Percentiles rank a stretch among this genome's conserved stretches.
Conservation (phyloP, 2,888 invertebrate species). For the Tipula vernalis region DNA sequence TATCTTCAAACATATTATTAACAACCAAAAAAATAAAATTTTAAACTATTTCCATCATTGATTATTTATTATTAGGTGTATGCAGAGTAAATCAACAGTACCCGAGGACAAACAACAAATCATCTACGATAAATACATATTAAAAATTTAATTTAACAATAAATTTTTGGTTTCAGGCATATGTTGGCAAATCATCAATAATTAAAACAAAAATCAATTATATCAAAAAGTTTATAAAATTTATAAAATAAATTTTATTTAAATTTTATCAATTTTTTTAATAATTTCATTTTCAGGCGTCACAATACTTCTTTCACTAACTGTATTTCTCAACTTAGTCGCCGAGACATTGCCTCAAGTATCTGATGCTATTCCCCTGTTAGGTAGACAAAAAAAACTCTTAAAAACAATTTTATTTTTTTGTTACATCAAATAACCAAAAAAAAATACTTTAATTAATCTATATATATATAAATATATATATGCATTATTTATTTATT, state of each 20-base stretch:
- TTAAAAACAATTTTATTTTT: constrained; percentile 9
- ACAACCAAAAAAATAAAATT: neutral
- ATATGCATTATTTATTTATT: constrained; percentile 15
- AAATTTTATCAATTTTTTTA: neutral
- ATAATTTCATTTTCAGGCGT: constrained; percentile 56
- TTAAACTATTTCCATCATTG: neutral
- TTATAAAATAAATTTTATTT: neutral
- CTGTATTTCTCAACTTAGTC: constrained; percentile 99
- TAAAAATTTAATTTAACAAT: neutral
- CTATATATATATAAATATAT: constrained; percentile 12
- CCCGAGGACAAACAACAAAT: neutral
- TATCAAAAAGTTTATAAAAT: neutral
- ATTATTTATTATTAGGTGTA: neutral
- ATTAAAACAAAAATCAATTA: neutral
- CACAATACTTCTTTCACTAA: constrained; percentile 98
- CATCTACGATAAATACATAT: neutral
- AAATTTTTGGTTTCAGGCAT: neutral
- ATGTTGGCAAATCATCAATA: neutral
- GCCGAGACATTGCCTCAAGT: constrained; percentile 99
- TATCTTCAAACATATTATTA: no score
- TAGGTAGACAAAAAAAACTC: constrained; percentile 58
- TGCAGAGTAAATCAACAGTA: neutral
- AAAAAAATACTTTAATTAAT: constrained; percentile 19
- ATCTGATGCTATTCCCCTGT: constrained; percentile 98
- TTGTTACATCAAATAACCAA: constrained; percentile 11